phyloP scores from a whole-genome alignment of 2,888 invertebrate species.

The Gnatocerus cornutus region DNA sequence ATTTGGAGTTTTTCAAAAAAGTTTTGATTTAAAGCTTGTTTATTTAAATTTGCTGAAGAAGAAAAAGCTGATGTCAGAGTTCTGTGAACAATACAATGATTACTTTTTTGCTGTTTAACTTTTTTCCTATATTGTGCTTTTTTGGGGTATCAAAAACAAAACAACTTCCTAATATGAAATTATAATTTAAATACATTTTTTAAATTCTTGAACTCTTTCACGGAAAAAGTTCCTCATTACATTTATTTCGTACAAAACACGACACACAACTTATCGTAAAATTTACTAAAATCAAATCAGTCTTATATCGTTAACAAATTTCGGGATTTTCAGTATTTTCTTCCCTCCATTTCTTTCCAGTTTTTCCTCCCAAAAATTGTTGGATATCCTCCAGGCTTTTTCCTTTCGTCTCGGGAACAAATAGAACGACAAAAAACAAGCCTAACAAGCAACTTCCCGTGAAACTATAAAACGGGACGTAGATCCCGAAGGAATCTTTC shows the following conservation, averaged over 20 bases:
- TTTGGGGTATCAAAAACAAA: not conserved
- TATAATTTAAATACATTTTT: constrained; percentile 4
- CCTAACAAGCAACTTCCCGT: constrained; percentile 76
- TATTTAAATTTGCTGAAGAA: too few species aligned
- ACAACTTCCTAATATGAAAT: not conserved
- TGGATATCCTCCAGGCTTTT: constrained; percentile 82
- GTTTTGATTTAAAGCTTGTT: too few species aligned
- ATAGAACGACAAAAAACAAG: constrained; percentile 74
- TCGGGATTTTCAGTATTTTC: constrained; percentile 17
- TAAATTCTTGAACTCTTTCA: not conserved
- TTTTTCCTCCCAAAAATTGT: constrained; percentile 74
- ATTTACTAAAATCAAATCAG: constrained; percentile 23
- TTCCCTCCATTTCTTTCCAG: constrained; percentile 44
- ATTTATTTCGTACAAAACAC: constrained; percentile 5
- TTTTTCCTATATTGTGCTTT: too few species aligned
- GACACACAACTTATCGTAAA: not conserved
- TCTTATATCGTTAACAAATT: constrained; percentile 22
- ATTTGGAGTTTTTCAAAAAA: too few species aligned
- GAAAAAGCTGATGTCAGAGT: too few species aligned
- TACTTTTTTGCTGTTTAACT: too few species aligned
- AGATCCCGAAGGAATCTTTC: constrained; percentile 75
- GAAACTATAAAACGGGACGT: constrained; percentile 80
- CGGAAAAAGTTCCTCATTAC: not conserved
- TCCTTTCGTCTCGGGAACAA: constrained; percentile 82
- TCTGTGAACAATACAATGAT: too few species aligned